phyloP scores from a whole-genome alignment of 2,797 vertebrate genomes.

The Centroberyx gerrardi region DNA sequence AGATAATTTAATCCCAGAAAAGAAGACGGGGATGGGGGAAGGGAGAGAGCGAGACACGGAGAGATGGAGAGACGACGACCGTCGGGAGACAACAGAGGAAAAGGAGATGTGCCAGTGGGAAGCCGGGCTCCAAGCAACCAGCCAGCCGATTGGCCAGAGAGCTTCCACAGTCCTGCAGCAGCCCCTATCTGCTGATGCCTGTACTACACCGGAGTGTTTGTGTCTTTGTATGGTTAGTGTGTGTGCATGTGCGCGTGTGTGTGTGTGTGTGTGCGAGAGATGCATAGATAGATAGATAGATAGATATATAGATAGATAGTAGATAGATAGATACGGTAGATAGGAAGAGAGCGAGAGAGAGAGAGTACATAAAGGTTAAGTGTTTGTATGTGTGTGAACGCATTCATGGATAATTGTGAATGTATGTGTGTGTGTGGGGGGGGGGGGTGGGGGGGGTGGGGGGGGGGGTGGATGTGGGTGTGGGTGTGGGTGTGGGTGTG shows the following conservation, averaged over 20 bases:
- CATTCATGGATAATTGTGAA: constrained; percentile 4
- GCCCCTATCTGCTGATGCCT: constrained; percentile 70
- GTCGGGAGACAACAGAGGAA: constrained; percentile 79
- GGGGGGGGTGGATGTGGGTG: constrained; percentile 48
- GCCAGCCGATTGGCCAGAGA: constrained; percentile 75
- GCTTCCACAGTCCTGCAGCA: constrained; percentile 81
- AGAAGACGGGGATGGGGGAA: constrained; percentile 61
- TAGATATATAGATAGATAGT: constrained; percentile 8
- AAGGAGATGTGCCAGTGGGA: constrained; percentile 77
- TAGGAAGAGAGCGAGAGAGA: constrained; percentile 5
- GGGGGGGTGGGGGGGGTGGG: constrained; percentile 54
- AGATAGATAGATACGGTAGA: constrained; percentile 11
- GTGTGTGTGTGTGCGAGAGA: constrained; percentile 60
- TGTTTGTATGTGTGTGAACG: constrained; percentile 66
- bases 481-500: constrained; percentile 62
- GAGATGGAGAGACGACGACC: constrained; percentile 77
- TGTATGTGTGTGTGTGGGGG: neutral
- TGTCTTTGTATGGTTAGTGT: constrained; percentile 24
- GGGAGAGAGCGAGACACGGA: constrained; percentile 65
- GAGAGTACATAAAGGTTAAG: constrained; percentile 36
- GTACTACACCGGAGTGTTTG: constrained; percentile 62
- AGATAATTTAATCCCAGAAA: constrained; percentile 75
- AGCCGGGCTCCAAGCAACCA: constrained; percentile 77
- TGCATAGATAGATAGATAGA: constrained; percentile 5
- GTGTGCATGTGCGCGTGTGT: constrained; percentile 10